Base-by-base conservation (phyloP, 2,113 vertebrate genomes). In the Mus pahari region DNA sequence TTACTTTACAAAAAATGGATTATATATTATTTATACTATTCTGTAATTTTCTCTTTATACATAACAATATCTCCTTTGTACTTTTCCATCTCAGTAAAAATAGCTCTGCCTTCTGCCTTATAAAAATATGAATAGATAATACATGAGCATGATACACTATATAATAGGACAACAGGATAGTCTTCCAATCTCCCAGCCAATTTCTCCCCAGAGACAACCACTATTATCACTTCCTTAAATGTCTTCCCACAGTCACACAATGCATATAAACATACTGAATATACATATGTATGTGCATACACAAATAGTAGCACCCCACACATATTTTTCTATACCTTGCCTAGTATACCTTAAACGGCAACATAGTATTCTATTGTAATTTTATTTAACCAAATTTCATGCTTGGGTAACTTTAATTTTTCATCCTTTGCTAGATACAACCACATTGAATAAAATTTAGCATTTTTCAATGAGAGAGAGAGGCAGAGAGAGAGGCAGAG, bases 21-120 rank as follows among this genome's bases (percentile, higher is more conserved):
- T 75, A 77, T 79, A 77, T 81, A 71, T 20, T 94, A 86, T 95
- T 95, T 94, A 95, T 71, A 12, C 33, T 64, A 78, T 89, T 82
- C 64, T 82, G 31, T 62, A 92, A 68, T 66, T 89, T 93, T 42
- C 70, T 96, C 81, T 94, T 95, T 53, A 89, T 90, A 86, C 48
- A 86, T 90, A 94, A 97, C 70, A 96, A 94, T 94, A 55, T 73
- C 24, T 62, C 88, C 92, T 93, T 96, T 97, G 79, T 93, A 86
- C 90, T 96, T 96, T 96, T 94, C n/a, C n/a, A 93, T 92, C 75
- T 96, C 83, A 90, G 58, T 88, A 96, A 94, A 97, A 93, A 94
- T 93, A 95, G 33, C 87, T 93, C 74, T 96, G 78, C 53, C 16
- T 93, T 42, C 58, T 81, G 78, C 89, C 90, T 96, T 96, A 89